These are phyloP conservation scores for Drosophila arawakana DNA, from an alignment of 1,140 invertebrate genomes.

Conservation along the genomic window DNA sequence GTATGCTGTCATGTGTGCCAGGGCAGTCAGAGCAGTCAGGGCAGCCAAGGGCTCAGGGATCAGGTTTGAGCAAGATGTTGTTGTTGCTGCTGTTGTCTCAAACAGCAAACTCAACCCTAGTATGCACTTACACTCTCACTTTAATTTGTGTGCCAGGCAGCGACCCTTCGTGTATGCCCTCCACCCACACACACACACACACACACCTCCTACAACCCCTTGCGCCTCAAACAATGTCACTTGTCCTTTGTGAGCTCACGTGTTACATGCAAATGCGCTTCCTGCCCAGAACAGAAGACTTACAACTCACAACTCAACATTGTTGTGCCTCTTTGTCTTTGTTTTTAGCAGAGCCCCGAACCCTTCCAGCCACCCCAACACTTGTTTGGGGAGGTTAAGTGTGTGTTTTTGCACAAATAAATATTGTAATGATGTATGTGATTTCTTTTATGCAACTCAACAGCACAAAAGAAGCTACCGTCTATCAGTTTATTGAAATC, in stretches of 20 bases:
- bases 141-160: constrained; percentile 77
- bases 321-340: constrained; percentile 19
- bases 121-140: constrained; percentile 77
- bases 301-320: constrained; percentile 38
- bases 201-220: no score
- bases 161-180: constrained; percentile 23
- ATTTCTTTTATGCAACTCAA: constrained; percentile 61
- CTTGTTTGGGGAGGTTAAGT: constrained; percentile 53
- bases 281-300: constrained; percentile 45
- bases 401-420: constrained; percentile 66
- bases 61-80: constrained; percentile 15
- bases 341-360: constrained; percentile 23
- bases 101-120: constrained; percentile 60
- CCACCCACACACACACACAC: no score
- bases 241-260: constrained; percentile 79
- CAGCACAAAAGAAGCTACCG: constrained; percentile 42
- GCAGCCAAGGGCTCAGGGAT: constrained; percentile 21
- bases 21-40: neutral
- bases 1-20: constrained; percentile 48
- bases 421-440: constrained; percentile 82
- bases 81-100: constrained; percentile 32
- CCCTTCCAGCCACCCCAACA: constrained; percentile 21
- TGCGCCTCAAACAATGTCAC: constrained; percentile 70
- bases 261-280: constrained; percentile 80
- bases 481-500: constrained; percentile 77